Evolutionary conservation across 35 echinoderm and acorn worm species (phyloP).

Genomic region (Holothuria glaberrima): DNA sequence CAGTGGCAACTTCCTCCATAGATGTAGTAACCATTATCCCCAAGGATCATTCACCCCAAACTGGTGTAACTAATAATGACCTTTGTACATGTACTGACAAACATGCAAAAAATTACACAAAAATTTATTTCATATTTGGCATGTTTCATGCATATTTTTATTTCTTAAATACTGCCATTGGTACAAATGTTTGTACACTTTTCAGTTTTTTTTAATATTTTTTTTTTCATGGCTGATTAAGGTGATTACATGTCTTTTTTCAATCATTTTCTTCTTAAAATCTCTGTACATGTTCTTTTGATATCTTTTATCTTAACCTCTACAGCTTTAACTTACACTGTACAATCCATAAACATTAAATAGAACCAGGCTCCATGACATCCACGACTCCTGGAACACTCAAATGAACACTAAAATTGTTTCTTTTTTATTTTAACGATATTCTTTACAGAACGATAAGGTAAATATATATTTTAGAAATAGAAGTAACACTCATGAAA

Average conservation of each 20-base stretch:
- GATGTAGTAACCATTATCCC: no score
- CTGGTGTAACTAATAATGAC: no score
- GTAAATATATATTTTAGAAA: constrained; percentile 33
- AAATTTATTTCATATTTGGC: constrained; percentile 18
- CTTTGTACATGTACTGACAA: no score
- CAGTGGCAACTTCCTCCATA: no score
- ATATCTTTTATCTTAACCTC: constrained; percentile 23
- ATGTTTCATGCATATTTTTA: constrained; percentile 58
- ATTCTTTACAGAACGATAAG: constrained; percentile 31
- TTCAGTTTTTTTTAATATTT: constrained; percentile 39
- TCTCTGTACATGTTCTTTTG: constrained; percentile 55
- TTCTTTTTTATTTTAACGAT: constrained; percentile 15
- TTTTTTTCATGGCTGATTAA: constrained; percentile 56
- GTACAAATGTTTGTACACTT: constrained; percentile 64
- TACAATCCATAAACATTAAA: constrained; percentile 57
- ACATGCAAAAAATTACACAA: no score
- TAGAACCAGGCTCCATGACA: constrained; percentile 6
- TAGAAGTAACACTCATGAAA: no score
- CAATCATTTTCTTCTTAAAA: constrained; percentile 50
- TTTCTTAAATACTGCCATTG: constrained; percentile 64
- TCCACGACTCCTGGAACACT: constrained; percentile 12
- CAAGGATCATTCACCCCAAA: no score
- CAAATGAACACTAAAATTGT: constrained; percentile 41
- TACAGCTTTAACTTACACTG: constrained; percentile 50
- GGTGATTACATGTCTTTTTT: constrained; percentile 60